These are phyloP conservation scores for Labia minor DNA, from an alignment of 2,888 invertebrate genomes.

Conservation along the genomic window DNA sequence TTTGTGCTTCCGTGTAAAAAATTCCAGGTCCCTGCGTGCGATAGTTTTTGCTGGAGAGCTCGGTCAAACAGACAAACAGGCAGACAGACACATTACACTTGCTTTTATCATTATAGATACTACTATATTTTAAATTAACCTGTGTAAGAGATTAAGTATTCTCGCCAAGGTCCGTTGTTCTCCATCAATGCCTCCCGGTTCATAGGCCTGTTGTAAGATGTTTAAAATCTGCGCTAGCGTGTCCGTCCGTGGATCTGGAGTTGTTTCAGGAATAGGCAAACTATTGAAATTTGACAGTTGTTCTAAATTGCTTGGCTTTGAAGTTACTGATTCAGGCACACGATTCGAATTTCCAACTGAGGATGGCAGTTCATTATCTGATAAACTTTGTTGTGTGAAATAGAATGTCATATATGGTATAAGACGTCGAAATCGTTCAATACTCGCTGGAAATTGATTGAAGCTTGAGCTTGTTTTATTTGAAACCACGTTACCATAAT, in stretches of 20 bases:
- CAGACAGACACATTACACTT: too few relatives aligned
- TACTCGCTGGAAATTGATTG: neutral
- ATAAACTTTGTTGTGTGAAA: slow-evolving; percentile 35
- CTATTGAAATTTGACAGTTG: neutral
- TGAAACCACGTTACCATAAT: neutral
- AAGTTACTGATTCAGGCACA: neutral
- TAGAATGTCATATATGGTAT: slow-evolving; percentile 79
- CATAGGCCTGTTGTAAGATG: slow-evolving; percentile 45
- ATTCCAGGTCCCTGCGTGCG: too few relatives aligned
- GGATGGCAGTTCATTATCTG: slow-evolving; percentile 14
- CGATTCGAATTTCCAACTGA: neutral
- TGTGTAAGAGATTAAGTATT: slow-evolving; percentile 14
- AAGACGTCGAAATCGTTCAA: slow-evolving; percentile 61
- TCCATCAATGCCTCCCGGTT: neutral
- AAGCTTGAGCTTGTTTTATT: neutral
- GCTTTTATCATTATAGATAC: too few relatives aligned
- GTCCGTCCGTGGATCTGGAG: slow-evolving; percentile 16
- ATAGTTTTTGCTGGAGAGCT: too few relatives aligned
- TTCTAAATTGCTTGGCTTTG: neutral
- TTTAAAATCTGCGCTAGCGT: slow-evolving; percentile 65
- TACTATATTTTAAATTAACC: too few relatives aligned
- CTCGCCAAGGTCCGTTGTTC: neutral
- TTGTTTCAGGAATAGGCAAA: neutral
- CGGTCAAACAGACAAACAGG: too few relatives aligned
- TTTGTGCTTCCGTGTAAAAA: too few relatives aligned